Conservation (phyloP, 2,888 invertebrate species). For the Altica lythri region DNA sequence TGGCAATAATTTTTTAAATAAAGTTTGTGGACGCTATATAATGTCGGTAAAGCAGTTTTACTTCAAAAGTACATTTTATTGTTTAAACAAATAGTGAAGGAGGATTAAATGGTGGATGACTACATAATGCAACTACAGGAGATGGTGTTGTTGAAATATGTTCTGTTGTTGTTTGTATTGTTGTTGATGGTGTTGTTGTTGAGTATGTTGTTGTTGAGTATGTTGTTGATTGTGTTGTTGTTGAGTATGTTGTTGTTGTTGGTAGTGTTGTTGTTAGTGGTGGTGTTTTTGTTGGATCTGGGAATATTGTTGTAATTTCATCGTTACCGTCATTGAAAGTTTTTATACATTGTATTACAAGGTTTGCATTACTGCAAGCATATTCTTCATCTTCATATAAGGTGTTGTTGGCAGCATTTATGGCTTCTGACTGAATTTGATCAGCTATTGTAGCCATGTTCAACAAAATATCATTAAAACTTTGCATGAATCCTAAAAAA, state of each 20-base stretch:
- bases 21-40: too few relatives aligned
- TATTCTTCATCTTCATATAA: slow-evolving; percentile 5
- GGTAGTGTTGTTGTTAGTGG: not conserved
- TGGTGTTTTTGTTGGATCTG: not conserved
- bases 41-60: too few relatives aligned
- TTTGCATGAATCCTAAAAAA: not conserved
- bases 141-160: not conserved
- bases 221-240: not conserved
- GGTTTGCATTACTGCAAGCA: slow-evolving; percentile 7
- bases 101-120: not conserved
- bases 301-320: not conserved
- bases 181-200: not conserved
- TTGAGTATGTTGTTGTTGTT: not conserved
- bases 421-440: not conserved
- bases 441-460: not conserved
- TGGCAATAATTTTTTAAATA: too few relatives aligned
- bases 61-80: too few relatives aligned
- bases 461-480: not conserved
- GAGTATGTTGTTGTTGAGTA: not conserved
- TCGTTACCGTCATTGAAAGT: slow-evolving; percentile 5
- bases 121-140: not conserved
- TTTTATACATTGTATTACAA: slow-evolving; percentile 1
- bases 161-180: not conserved
- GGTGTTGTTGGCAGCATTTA: not conserved
- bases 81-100: too few relatives aligned